A percentile compares a stretch with the other conserved stretches of the same genome.
These are phyloP conservation scores for Charina bottae DNA, from an alignment of 2,113 vertebrate species.

Conservation along the genomic window DNA sequence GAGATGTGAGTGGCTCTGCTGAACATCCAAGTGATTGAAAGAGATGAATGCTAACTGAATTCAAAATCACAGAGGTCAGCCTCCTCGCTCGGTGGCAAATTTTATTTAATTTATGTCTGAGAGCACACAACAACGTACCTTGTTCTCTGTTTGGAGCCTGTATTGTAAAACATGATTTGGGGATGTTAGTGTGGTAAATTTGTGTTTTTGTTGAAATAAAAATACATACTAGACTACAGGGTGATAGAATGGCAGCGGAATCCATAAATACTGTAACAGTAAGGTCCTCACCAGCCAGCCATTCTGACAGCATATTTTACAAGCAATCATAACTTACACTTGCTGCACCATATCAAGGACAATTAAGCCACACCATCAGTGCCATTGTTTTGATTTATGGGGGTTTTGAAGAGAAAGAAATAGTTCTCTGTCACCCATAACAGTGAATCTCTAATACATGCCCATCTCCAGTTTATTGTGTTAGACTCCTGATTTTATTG, in stretches of 20 bases:
- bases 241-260: not conserved
- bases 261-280: constrained; percentile 28
- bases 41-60: not conserved
- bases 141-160: not conserved
- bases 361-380: constrained; percentile 33
- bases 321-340: constrained; percentile 37
- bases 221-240: constrained; percentile 1
- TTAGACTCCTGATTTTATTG: not conserved
- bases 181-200: constrained; percentile 11
- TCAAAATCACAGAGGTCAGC: not conserved
- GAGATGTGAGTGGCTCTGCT: not conserved
- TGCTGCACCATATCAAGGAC: constrained; percentile 33
- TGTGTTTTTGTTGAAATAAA: not conserved
- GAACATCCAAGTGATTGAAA: not conserved
- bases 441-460: not conserved
- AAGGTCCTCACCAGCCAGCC: constrained; percentile 11
- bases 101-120: not conserved
- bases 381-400: constrained; percentile 35
- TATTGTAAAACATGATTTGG: not conserved
- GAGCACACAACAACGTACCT: not conserved
- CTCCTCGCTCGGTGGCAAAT: not conserved
- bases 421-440: constrained; percentile 19
- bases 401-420: constrained; percentile 32
- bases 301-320: constrained; percentile 35
- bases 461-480: not conserved